Conservation (phyloP, 2,888 invertebrate genomes). For the Philereme vetulata region DNA sequence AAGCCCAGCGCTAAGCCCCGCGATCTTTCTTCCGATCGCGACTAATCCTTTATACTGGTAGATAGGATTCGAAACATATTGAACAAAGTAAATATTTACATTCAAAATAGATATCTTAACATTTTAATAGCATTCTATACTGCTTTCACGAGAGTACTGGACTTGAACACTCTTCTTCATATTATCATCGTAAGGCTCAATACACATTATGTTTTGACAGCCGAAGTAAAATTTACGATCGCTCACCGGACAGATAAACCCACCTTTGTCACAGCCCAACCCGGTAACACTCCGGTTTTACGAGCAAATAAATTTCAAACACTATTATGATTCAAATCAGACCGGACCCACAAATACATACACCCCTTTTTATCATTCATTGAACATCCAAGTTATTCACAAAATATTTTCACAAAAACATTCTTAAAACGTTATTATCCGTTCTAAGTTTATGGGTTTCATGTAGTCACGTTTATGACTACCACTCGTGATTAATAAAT, state of each 20-base stretch:
- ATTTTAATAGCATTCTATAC: slow-evolving; percentile 32
- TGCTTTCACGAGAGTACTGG: slow-evolving; percentile 33
- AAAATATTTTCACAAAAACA: slow-evolving; percentile 70
- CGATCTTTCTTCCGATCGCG: slow-evolving; percentile 6
- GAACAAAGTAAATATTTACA: slow-evolving; percentile 3
- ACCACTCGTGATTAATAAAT: slow-evolving; percentile 67
- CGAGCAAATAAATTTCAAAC: slow-evolving; percentile 82
- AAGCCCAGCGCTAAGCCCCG: slow-evolving; percentile 5
- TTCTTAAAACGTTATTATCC: slow-evolving; percentile 45
- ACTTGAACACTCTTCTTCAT: slow-evolving; percentile 39
- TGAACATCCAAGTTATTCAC: slow-evolving; percentile 65
- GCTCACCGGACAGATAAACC: slow-evolving; percentile 75
- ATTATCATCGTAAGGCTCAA: slow-evolving; percentile 43
- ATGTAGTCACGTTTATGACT: slow-evolving; percentile 64
- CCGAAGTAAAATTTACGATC: slow-evolving; percentile 78
- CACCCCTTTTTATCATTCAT: slow-evolving; percentile 69
- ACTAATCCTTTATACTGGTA: slow-evolving; percentile 10
- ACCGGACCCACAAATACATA: slow-evolving; percentile 73
- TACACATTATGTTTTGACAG: slow-evolving; percentile 71
- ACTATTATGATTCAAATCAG: slow-evolving; percentile 83
- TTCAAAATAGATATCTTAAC: slow-evolving; percentile 12
- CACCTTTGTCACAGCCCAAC: slow-evolving; percentile 75
- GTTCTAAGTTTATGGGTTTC: slow-evolving; percentile 51
- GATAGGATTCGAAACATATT: slow-evolving; percentile 2
- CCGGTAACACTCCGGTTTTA: slow-evolving; percentile 75